phyloP scores from a whole-genome alignment of 2,888 invertebrate genomes.

The Melikaiella ostensackeni region DNA sequence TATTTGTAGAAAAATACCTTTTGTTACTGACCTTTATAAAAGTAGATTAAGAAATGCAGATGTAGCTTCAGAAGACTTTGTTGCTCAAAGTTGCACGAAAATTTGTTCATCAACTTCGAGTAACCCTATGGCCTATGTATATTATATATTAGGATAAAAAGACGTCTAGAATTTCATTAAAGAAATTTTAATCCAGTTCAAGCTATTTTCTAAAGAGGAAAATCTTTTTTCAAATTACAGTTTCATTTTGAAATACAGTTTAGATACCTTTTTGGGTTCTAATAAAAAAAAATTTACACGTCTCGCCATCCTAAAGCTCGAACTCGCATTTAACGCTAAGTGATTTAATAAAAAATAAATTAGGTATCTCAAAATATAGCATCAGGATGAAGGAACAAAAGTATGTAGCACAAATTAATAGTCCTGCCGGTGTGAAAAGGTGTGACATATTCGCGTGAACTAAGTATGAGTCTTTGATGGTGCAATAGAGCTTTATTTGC shows the following conservation, averaged over 20 bases:
- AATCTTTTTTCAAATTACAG: neutral
- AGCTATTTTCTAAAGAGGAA: neutral
- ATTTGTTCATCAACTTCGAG: neutral
- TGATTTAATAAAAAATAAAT: neutral
- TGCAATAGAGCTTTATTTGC: conserved; percentile 45
- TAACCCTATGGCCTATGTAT: conserved; percentile 30
- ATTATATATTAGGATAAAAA: conserved; percentile 19
- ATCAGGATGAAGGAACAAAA: conserved; percentile 19
- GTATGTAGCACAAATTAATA: conserved; percentile 36
- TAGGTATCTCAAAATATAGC: conserved; percentile 1
- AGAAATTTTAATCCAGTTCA: neutral
- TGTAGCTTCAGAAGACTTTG: conserved; percentile 30
- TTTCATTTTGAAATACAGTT: neutral
- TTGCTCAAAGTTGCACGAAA: conserved; percentile 24
- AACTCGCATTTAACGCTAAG: conserved; percentile 8
- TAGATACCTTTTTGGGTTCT: neutral
- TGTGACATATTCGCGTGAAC: neutral
- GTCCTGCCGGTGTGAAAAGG: conserved; percentile 37
- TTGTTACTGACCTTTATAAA: conserved; percentile 9
- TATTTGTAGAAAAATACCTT: neutral
- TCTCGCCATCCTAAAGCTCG: conserved; percentile 2
- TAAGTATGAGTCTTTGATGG: conserved; percentile 2
- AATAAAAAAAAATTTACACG: conserved; percentile 3
- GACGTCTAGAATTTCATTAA: conserved; percentile 13
- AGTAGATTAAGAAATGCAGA: conserved; percentile 16